Base-by-base conservation (phyloP, 2,113 vertebrate species). In the Propithecus coquereli region DNA sequence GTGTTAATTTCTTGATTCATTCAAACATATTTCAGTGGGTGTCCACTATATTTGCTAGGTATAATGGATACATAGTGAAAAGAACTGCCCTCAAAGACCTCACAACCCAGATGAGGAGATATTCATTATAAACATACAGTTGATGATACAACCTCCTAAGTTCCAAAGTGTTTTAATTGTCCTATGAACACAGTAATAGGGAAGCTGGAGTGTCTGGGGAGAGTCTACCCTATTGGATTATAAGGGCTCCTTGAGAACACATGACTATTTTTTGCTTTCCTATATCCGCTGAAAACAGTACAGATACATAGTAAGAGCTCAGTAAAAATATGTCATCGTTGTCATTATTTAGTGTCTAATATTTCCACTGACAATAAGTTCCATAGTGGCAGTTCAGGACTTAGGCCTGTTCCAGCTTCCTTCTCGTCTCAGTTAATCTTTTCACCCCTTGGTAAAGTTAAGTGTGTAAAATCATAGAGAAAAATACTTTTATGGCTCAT, bases 401-500 rank as follows among this genome's bases (percentile, higher is more conserved):
- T 90, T 88, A 86, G 20, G 40, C 43, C 14, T 96, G 18, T 37
- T 90, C 37, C 63, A 79, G 65, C 17, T 65, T 83, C 43, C 11
- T 90, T 88, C 34, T 93, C 40, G 84, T 85, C 50, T 73, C 76
- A 71, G 32, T 94, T 97, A 97, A 98, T 25, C 70, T 98, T 98
- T 98, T 98, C 91, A 98, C 95, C 89, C 91, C 96, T 97, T 94
- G 73, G 27, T 97, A 83, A 98, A 98, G 93, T 98, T 97, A 97
- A 80, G 32, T 98, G 91, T 94, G 94, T 95, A 94, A 97, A 97
- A 93, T 98, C 74, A 97, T 96, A 81, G 86, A 52, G 96, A 86
- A 98, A 98, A 98, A 97, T 80, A 94, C 50, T 94, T 96, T 73
- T 93, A 94, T 95, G 95, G 91, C 76, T 98, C 50, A 0, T 96